These are phyloP conservation scores for Nettapus auritus DNA, from an alignment of 2,113 vertebrate species.

Conservation along the genomic window DNA sequence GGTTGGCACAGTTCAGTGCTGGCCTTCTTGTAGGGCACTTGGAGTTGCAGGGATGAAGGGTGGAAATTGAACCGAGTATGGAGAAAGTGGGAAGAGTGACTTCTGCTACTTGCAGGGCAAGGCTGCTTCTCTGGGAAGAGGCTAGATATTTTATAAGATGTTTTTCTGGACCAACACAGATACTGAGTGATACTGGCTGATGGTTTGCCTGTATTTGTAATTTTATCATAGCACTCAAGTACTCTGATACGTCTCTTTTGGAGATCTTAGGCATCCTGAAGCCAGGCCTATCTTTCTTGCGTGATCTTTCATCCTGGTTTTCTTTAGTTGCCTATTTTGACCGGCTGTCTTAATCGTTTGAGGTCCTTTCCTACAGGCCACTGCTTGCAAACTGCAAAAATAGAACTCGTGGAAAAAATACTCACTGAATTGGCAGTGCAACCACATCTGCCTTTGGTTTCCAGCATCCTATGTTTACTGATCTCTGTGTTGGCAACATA, in stretches of 20 bases:
- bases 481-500: accelerated
- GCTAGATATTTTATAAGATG: accelerated
- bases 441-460: not conserved
- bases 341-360: not conserved
- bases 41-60: not conserved
- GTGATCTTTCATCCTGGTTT: not conserved
- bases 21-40: accelerated
- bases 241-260: accelerated
- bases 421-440: accelerated
- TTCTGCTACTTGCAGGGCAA: accelerated
- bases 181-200: not conserved
- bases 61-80: accelerated
- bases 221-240: not conserved
- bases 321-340: not conserved
- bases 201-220: too few relatives aligned
- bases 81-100: accelerated
- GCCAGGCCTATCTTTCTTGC: accelerated
- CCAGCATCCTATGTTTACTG: not conserved
- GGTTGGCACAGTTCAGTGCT: accelerated
- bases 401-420: not conserved
- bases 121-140: not conserved
- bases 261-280: not conserved
- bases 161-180: not conserved
- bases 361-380: not conserved
- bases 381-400: not conserved